Percentiles rank a stretch among this genome's conserved stretches.
Conservation (phyloP, 1,140 invertebrate genomes). For the Solen grandis region DNA sequence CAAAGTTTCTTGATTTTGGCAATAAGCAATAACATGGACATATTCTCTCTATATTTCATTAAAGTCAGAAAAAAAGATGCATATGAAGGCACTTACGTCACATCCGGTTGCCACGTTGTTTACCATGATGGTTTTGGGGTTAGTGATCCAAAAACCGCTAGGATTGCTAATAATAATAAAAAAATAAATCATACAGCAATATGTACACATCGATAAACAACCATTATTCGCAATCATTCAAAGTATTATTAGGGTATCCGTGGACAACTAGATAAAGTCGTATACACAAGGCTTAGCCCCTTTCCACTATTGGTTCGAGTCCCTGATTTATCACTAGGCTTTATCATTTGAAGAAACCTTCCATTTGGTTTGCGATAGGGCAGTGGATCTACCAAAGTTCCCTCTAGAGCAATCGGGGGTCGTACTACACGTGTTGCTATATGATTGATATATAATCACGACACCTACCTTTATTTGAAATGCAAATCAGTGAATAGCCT, state of each 20-base stretch:
- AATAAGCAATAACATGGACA: too few species aligned
- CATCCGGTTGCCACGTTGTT: constrained; percentile 25
- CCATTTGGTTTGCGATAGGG: too few species aligned
- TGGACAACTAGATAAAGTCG: background rate
- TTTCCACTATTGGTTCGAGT: too few species aligned
- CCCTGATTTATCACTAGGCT: too few species aligned
- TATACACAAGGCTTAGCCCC: too few species aligned
- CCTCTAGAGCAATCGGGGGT: background rate
- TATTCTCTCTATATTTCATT: too few species aligned
- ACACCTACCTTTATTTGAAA: background rate
- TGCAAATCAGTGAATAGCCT: background rate
- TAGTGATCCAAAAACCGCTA: constrained; percentile 27
- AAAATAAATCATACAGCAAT: background rate
- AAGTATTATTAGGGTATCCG: background rate
- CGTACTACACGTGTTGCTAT: background rate
- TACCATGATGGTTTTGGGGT: constrained; percentile 28
- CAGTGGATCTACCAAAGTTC: too few species aligned
- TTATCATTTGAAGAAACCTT: too few species aligned
- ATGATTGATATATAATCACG: background rate
- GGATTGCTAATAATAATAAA: constrained; percentile 15
- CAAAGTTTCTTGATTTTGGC: too few species aligned
- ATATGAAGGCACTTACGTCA: background rate
- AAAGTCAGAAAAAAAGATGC: too few species aligned
- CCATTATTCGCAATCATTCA: background rate
- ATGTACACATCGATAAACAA: background rate